Evolutionary conservation across 2,888 invertebrate species (phyloP).

Genomic region (Teleiodes luculella): DNA sequence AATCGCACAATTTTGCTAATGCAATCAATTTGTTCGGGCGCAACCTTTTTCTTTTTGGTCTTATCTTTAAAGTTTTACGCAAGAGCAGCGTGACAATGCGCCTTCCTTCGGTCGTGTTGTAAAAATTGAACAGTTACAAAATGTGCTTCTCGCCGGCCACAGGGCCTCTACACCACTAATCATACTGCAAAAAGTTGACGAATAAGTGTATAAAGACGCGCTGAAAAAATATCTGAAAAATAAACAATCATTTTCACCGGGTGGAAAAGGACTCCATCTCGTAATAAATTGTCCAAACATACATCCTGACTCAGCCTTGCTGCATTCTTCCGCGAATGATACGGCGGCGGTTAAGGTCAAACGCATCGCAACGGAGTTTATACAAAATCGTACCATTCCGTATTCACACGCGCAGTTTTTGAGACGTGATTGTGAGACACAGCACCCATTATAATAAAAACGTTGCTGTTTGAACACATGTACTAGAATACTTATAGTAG

Average conservation of each 20-base stretch:
- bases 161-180: background rate
- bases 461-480: too few species aligned
- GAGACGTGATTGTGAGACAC: slow-evolving; percentile 3
- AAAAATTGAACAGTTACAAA: slow-evolving; percentile 23
- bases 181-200: background rate
- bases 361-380: background rate
- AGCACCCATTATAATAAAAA: background rate
- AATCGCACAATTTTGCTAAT: slow-evolving; percentile 12
- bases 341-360: slow-evolving; percentile 14
- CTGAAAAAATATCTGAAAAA: background rate
- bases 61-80: slow-evolving; percentile 27
- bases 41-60: slow-evolving; percentile 21
- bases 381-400: slow-evolving; percentile 8
- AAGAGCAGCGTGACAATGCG: slow-evolving; percentile 18
- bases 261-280: background rate
- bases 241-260: background rate
- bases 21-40: slow-evolving; percentile 27
- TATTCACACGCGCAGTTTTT: slow-evolving; percentile 15
- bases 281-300: background rate
- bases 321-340: slow-evolving; percentile 12
- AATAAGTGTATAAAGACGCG: background rate
- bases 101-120: slow-evolving; percentile 4
- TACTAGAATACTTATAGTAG: too few species aligned
- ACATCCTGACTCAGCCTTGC: slow-evolving; percentile 8
- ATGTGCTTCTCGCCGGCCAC: slow-evolving; percentile 9